Percentiles rank a stretch among this genome's conserved stretches.
Conservation (phyloP, 2,113 vertebrate species). For the Brachyhypopomus occidentalis region DNA sequence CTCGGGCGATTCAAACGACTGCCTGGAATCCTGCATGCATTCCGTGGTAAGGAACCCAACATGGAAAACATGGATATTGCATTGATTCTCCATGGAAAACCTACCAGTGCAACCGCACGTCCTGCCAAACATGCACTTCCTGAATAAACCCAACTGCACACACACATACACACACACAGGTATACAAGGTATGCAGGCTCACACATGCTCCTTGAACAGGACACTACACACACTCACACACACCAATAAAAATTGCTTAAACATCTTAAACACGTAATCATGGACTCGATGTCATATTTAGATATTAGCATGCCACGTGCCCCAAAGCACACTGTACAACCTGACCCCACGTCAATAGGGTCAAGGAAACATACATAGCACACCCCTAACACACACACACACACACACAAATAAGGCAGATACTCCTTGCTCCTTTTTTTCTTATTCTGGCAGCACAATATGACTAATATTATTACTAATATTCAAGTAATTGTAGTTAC, state of each 20-base stretch:
- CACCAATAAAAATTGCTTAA: constrained; percentile 15
- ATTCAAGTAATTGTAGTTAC: too few relatives aligned
- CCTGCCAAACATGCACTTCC: not conserved
- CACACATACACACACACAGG: not conserved
- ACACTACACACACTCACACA: constrained; percentile 17
- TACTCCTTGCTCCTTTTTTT: not conserved
- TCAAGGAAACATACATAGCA: constrained; percentile 18
- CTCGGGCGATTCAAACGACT: constrained; percentile 4
- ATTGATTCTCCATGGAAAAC: not conserved
- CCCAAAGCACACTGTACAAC: constrained; percentile 36
- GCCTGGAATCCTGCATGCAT: constrained; percentile 66
- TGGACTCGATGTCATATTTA: constrained; percentile 48
- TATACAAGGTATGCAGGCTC: not conserved
- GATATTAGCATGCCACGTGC: constrained; percentile 37
- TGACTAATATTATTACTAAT: too few relatives aligned
- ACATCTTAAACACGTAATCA: constrained; percentile 48
- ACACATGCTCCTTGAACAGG: not conserved
- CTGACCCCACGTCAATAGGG: constrained; percentile 30
- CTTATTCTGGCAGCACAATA: not conserved
- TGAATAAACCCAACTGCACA: not conserved
- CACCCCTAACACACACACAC: constrained; percentile 17
- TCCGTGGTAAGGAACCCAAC: constrained; percentile 70
- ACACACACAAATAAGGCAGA: constrained; percentile 5
- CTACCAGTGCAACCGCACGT: not conserved
- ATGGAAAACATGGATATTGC: constrained; percentile 59